Evolutionary conservation across 2,888 invertebrate genomes (phyloP).

Genomic region (Anaspis maculata): DNA sequence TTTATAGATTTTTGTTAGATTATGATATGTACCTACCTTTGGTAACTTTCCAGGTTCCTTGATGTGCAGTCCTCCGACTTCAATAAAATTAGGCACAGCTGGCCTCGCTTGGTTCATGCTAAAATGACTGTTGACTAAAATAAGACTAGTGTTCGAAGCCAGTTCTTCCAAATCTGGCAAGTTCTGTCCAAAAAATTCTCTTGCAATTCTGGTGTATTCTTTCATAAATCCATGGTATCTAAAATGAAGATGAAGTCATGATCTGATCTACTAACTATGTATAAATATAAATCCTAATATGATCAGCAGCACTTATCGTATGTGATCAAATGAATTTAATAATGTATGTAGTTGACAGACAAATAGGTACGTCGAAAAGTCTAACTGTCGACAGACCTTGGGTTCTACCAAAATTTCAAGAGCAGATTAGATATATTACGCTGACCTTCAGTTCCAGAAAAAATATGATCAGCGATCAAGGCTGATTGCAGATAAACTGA

Average conservation of each 20-base stretch:
- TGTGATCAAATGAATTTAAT: too few relatives aligned
- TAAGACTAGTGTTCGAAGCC: conserved; percentile 46
- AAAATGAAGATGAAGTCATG: background rate
- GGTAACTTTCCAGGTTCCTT: conserved; percentile 42
- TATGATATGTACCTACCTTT: conserved; percentile 39
- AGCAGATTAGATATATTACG: too few relatives aligned
- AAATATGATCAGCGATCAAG: too few relatives aligned
- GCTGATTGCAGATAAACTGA: too few relatives aligned
- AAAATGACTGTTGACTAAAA: conserved; percentile 50
- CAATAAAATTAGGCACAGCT: conserved; percentile 46
- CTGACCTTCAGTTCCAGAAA: too few relatives aligned
- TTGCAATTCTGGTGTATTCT: conserved; percentile 40
- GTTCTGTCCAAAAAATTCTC: conserved; percentile 44
- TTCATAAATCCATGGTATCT: background rate
- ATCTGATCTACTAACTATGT: too few relatives aligned
- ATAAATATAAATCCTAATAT: too few relatives aligned
- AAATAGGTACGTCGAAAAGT: too few relatives aligned
- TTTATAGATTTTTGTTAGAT: background rate
- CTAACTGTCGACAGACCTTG: too few relatives aligned
- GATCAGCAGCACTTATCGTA: too few relatives aligned
- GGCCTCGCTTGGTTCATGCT: conserved; percentile 51
- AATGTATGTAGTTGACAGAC: too few relatives aligned
- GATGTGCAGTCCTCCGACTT: conserved; percentile 50
- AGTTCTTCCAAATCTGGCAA: conserved; percentile 43
- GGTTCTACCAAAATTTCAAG: too few relatives aligned